phyloP scores from a whole-genome alignment of 2,113 vertebrate genomes.

The Caranx ignobilis region DNA sequence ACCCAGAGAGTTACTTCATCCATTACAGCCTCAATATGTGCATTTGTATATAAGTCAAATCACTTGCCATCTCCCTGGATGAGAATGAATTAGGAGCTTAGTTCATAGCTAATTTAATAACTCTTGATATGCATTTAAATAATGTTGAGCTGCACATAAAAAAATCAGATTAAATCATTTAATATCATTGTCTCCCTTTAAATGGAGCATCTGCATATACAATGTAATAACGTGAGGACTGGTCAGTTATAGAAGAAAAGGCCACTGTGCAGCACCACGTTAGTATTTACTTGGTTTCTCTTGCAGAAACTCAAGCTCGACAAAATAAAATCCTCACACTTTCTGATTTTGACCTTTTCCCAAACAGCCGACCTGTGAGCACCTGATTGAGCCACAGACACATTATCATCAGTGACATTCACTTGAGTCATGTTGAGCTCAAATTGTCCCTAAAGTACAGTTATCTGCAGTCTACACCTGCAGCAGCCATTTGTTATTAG shows the following conservation, averaged over 20 bases:
- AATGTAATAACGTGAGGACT: not conserved
- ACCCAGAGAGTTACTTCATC: slow-evolving; percentile 28
- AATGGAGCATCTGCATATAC: not conserved
- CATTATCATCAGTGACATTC: slow-evolving; percentile 20
- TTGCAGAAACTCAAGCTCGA: not conserved
- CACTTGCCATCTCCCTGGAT: not conserved
- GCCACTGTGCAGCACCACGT: not conserved
- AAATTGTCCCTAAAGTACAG: slow-evolving; percentile 26
- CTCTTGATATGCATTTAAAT: slow-evolving; percentile 2
- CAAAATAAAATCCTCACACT: not conserved
- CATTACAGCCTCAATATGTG: slow-evolving; percentile 33
- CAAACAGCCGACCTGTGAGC: not conserved
- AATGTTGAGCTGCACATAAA: not conserved
- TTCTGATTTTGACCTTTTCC: slow-evolving; percentile 42
- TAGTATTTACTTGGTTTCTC: not conserved
- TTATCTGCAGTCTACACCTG: slow-evolving; percentile 1
- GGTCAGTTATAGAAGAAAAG: not conserved
- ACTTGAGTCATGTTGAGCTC: not conserved
- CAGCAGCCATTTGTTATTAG: slow-evolving; percentile 21
- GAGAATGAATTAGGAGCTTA: slow-evolving; percentile 1
- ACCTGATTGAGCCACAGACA: slow-evolving; percentile 7
- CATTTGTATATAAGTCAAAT: slow-evolving; percentile 35
- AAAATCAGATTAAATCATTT: too few species aligned
- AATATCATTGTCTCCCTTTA: not conserved
- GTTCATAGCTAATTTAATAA: slow-evolving; percentile 15